A percentile compares a stretch with the other conserved stretches of the same genome.
phyloP scores from a whole-genome alignment of 2,797 vertebrate species.

The Lateolabrax maculatus region DNA sequence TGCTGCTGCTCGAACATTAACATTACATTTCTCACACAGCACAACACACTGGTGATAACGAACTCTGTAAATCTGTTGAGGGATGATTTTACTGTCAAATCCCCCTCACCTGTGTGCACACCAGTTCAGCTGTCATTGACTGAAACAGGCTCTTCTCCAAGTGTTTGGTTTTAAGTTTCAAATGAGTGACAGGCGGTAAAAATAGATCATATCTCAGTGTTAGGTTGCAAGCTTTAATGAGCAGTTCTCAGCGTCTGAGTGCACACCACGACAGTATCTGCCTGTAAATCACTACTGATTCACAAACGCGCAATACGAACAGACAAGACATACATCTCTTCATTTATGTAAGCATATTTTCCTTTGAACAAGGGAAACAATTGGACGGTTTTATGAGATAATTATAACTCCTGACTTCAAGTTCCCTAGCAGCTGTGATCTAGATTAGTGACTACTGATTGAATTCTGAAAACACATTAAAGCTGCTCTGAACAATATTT shows the following conservation, averaged over 20 bases:
- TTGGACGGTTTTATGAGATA: neutral
- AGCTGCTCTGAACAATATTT: slow-evolving; percentile 12
- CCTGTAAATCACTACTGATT: slow-evolving; percentile 18
- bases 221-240: slow-evolving; percentile 42
- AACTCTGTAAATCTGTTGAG: slow-evolving; percentile 37
- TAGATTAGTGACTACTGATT: slow-evolving; percentile 21
- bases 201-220: slow-evolving; percentile 34
- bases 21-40: slow-evolving; percentile 30
- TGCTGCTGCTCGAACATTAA: slow-evolving; percentile 35
- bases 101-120: neutral
- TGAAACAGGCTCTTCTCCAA: slow-evolving; percentile 23
- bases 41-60: slow-evolving; percentile 20
- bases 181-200: slow-evolving; percentile 53
- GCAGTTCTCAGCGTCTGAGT: slow-evolving; percentile 28
- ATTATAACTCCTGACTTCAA: slow-evolving; percentile 27
- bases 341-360: slow-evolving; percentile 13
- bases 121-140: slow-evolving; percentile 20
- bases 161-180: slow-evolving; percentile 41
- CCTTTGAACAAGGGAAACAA: slow-evolving; percentile 19
- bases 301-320: neutral
- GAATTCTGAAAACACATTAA: slow-evolving; percentile 31
- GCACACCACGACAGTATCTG: slow-evolving; percentile 13
- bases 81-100: slow-evolving; percentile 25
- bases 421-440: slow-evolving; percentile 14
- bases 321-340: slow-evolving; percentile 11